Conservation (phyloP, 2,113 vertebrate species). For the Kryptolebias marmoratus region DNA sequence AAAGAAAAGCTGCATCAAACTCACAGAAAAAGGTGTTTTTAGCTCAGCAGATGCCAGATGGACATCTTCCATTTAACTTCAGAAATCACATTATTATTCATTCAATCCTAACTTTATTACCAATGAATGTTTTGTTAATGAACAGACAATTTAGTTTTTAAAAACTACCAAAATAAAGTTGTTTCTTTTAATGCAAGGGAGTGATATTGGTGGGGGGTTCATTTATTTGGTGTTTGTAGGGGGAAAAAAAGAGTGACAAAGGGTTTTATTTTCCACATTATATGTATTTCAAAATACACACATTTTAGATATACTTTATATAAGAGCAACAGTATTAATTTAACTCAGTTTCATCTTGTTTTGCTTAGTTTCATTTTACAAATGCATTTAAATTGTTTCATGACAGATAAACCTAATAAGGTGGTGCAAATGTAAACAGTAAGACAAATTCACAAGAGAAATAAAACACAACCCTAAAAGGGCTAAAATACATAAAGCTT, state of each 20-base stretch:
- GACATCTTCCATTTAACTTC: no score
- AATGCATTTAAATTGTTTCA: not conserved
- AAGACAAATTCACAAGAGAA: not conserved
- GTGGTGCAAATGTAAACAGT: conserved; percentile 5
- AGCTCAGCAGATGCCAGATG: no score
- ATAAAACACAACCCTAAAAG: conserved; percentile 3
- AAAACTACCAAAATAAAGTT: no score
- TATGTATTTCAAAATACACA: not conserved
- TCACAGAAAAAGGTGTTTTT: no score
- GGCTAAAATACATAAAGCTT: not conserved
- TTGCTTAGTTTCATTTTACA: not conserved
- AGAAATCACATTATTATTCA: no score
- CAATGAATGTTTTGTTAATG: no score
- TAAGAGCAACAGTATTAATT: not conserved
- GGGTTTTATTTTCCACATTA: not conserved
- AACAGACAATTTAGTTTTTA: no score
- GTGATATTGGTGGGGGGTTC: no score
- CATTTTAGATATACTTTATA: not conserved
- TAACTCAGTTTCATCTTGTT: not conserved
- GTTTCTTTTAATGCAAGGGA: no score
- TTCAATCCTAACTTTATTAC: no score
- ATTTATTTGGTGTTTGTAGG: no score
- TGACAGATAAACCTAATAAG: not conserved
- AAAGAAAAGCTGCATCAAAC: no score
- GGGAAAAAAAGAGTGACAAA: not conserved